These are phyloP conservation scores for Pelvicachromis taeniatus DNA, from an alignment of 2,113 vertebrate species.

Conservation along the genomic window DNA sequence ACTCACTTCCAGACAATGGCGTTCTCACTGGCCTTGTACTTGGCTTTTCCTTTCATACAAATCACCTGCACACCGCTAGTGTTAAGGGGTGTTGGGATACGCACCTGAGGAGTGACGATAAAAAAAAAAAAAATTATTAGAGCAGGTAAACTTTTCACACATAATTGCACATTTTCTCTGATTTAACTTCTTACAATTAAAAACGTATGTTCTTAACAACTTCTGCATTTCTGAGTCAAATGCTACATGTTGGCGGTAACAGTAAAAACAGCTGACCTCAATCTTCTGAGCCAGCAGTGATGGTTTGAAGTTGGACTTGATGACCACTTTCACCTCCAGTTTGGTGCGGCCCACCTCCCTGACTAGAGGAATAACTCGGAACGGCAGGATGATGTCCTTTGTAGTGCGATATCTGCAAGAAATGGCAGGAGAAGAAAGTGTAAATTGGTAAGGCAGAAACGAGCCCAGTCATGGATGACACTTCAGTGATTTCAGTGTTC, in stretches of 20 bases:
- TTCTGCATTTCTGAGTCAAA: neutral
- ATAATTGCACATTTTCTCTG: neutral
- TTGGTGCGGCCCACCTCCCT: constrained; percentile 97
- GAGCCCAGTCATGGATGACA: neutral
- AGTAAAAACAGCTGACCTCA: constrained; percentile 75
- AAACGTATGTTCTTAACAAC: neutral
- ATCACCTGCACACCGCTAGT: constrained; percentile 99
- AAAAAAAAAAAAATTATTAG: neutral
- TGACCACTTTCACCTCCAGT: constrained; percentile 97
- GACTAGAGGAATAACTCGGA: constrained; percentile 96
- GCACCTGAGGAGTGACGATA: constrained; percentile 75
- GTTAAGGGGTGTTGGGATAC: constrained; percentile 95
- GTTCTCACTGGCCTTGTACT: constrained; percentile 99
- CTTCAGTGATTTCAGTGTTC: neutral
- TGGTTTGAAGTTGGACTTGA: constrained; percentile 99
- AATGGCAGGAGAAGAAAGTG: neutral
- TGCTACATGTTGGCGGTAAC: fast-evolving
- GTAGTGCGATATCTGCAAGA: constrained; percentile 91
- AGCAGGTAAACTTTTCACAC: neutral
- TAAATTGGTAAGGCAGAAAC: neutral
- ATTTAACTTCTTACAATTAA: neutral
- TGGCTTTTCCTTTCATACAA: constrained; percentile 99
- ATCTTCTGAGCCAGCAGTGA: constrained; percentile 98
- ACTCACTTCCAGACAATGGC: constrained; percentile 99
- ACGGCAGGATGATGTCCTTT: constrained; percentile 98